Conservation (phyloP, 2,888 invertebrate genomes). For the Callimorpha dominula region DNA sequence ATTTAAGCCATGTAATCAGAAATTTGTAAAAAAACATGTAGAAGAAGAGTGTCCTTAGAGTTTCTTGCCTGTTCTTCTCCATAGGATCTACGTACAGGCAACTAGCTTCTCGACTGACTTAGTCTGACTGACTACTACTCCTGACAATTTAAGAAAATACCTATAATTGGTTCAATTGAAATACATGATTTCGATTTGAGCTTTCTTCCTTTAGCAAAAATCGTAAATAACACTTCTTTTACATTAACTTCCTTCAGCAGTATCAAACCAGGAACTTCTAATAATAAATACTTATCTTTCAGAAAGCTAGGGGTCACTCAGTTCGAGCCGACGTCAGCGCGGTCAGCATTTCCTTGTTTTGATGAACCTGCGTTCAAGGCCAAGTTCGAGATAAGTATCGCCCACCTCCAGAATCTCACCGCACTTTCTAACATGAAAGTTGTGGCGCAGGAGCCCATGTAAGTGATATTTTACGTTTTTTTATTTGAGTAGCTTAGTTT, state of each 20-base stretch:
- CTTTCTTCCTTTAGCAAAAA: too few species aligned
- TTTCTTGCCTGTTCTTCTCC: too few species aligned
- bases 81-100: too few species aligned
- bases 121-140: too few species aligned
- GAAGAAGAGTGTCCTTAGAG: too few species aligned
- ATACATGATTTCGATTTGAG: too few species aligned
- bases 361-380: slow-evolving; percentile 93
- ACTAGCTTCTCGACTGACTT: too few species aligned
- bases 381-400: slow-evolving; percentile 90
- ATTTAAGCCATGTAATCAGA: too few species aligned
- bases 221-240: too few species aligned
- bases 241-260: background rate
- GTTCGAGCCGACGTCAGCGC: slow-evolving; percentile 89
- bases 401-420: slow-evolving; percentile 88
- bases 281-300: slow-evolving; percentile 45
- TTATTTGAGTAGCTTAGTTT: background rate
- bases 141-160: too few species aligned
- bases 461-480: slow-evolving; percentile 57
- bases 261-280: slow-evolving; percentile 21
- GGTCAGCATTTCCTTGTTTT: slow-evolving; percentile 91
- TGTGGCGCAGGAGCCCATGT: slow-evolving; percentile 84
- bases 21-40: too few species aligned
- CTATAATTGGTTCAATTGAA: too few species aligned
- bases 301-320: slow-evolving; percentile 89
- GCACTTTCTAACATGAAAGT: slow-evolving; percentile 91